Evolutionary conservation across 1,140 invertebrate genomes (phyloP), one percentile per base, ranked within the genome.

Genomic region (Parapsyche elsis): DNA sequence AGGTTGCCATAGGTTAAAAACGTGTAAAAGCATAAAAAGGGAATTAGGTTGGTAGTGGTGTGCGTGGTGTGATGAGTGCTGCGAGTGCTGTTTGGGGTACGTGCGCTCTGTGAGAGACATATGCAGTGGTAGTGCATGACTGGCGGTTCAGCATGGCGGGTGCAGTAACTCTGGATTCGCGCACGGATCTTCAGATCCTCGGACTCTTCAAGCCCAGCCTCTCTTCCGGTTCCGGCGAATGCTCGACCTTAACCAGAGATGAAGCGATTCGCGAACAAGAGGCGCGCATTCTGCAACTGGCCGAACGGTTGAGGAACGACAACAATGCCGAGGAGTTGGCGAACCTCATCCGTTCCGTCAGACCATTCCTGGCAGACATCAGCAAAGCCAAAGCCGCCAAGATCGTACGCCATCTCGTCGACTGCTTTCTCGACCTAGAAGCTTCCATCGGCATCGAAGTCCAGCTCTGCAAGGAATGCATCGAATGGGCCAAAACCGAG

Each of bases 331-430:
- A 97, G 88, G 97, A 98, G 88, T 89, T 99, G 82, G 96, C 96
- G 0, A 94, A 96, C 80, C 90, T 99, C 57, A 99, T 99, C 83
- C 96, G 96, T 89, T 93, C 94, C 75, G 97, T 97, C 14, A 92
- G 98, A 84, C 97, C 98, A 5, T 99, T 99, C 87, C 90, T 99
- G 9, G 94, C 94, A 82, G 90, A 95, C 67, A 97, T 99, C 83
- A 99, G 97, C 85, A 99, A 99, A 90, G 98, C 98, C 23, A 99
- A 99, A 89, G 98, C 99, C 78, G 98, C 98, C 0, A 99, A 99
- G 89, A 89, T 99, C 78, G 98, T 99, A 0, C 92, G 98, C 80
- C 95, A 96, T 10, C 89, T 99, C 70, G 98, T 99, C 7, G 98
- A 99, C 88, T 94, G 98, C 89, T 99, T 99, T 88, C 89, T 99